Evolutionary conservation across 2,888 invertebrate species (phyloP).

Genomic region (Hipparchia semele): DNA sequence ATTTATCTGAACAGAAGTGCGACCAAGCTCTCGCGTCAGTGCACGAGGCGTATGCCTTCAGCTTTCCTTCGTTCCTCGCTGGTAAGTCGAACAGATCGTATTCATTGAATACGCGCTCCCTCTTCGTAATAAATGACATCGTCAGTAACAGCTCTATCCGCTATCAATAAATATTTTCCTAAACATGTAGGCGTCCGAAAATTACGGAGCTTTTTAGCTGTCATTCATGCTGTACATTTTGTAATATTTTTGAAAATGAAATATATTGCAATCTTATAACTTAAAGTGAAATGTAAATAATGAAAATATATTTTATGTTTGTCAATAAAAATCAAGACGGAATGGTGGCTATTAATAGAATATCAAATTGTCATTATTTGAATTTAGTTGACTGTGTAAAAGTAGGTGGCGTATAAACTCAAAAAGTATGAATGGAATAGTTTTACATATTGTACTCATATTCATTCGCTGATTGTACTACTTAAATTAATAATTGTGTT

Average conservation of each 20-base stretch:
- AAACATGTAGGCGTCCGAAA: constrained; percentile 57
- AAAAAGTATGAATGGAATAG: constrained; percentile 1
- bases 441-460: not conserved
- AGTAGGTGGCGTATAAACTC: not conserved
- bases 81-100: constrained; percentile 74
- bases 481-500: too few relatives aligned
- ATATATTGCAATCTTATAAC: constrained; percentile 47
- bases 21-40: constrained; percentile 84
- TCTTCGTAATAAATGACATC: constrained; percentile 79
- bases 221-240: constrained; percentile 69
- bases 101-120: constrained; percentile 75
- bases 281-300: constrained; percentile 66
- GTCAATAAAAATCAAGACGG: constrained; percentile 72
- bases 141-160: constrained; percentile 48
- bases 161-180: constrained; percentile 58
- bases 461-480: too few relatives aligned
- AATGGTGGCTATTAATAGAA: constrained; percentile 63
- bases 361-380: constrained; percentile 58
- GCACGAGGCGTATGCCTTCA: constrained; percentile 81
- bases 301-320: constrained; percentile 66
- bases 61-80: constrained; percentile 77
- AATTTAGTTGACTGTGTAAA: not conserved
- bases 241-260: constrained; percentile 55
- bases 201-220: constrained; percentile 53
- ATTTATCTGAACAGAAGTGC: constrained; percentile 78